A percentile compares a stretch with the other conserved stretches of the same genome.
These are phyloP conservation scores for Melanerpes aurifrons DNA, from an alignment of 2,113 vertebrate genomes.

Conservation along the genomic window DNA sequence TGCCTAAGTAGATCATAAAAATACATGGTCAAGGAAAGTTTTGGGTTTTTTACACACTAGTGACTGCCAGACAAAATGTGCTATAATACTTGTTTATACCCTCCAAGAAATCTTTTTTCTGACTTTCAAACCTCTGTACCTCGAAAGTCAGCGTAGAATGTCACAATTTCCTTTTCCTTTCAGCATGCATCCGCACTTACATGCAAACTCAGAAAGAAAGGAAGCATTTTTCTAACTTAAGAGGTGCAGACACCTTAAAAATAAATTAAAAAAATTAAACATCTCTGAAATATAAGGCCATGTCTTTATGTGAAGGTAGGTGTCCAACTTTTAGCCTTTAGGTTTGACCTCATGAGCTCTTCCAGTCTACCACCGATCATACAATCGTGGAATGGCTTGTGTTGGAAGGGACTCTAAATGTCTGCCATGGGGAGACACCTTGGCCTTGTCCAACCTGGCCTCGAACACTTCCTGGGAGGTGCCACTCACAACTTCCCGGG, in stretches of 20 bases:
- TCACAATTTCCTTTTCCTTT: neutral
- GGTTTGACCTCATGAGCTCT: neutral
- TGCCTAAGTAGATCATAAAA: constrained; percentile 29
- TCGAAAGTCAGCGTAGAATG: neutral
- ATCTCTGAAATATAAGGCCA: neutral
- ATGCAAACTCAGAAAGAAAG: neutral
- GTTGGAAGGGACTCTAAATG: too few species aligned
- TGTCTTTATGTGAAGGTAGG: neutral
- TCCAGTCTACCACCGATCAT: neutral
- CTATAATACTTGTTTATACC: neutral
- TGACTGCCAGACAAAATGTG: constrained; percentile 26
- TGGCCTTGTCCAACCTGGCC: too few species aligned
- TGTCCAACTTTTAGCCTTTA: neutral
- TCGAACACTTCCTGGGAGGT: too few species aligned
- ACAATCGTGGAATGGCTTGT: neutral
- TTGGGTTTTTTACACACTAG: neutral
- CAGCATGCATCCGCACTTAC: neutral
- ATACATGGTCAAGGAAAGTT: neutral
- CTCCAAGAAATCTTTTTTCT: neutral
- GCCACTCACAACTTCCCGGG: too few species aligned
- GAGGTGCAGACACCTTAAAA: neutral
- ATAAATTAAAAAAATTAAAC: neutral
- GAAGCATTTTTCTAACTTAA: constrained; percentile 5
- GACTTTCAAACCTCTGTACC: neutral
- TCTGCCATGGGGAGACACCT: too few species aligned